Evolutionary conservation across 2,113 vertebrate genomes (phyloP).

Genomic region (Bubo scandiacus): DNA sequence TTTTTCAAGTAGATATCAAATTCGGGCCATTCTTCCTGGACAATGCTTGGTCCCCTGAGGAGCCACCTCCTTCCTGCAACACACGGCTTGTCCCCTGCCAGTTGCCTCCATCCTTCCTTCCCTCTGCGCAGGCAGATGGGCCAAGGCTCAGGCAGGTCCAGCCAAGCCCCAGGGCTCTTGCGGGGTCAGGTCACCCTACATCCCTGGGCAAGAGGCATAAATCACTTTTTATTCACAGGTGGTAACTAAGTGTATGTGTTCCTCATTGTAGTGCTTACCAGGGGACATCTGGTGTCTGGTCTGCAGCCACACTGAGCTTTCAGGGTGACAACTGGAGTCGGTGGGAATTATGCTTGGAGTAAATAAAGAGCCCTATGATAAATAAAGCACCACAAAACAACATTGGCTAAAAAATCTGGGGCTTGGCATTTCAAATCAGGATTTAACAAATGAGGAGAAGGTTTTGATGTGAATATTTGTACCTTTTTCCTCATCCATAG

Average conservation of each 20-base stretch:
- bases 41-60: rapidly evolving
- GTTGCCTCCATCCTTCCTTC: not conserved
- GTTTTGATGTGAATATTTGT: not conserved
- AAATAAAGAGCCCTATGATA: not conserved
- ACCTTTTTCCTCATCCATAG: not conserved
- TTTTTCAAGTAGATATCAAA: not conserved
- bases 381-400: not conserved
- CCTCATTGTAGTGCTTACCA: not conserved
- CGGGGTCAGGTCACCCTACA: not conserved
- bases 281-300: not conserved
- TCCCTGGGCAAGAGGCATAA: not conserved
- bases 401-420: not conserved
- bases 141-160: not conserved
- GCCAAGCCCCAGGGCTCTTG: rapidly evolving
- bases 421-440: not conserved
- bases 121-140: not conserved
- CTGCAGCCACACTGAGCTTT: not conserved
- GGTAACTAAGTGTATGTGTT: not conserved
- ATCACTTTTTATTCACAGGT: not conserved
- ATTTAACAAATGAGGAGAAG: not conserved
- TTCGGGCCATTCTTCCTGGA: not conserved
- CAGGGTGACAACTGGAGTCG: not conserved
- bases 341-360: not conserved
- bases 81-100: rapidly evolving
- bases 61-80: not conserved